Conservation (phyloP, 2,888 invertebrate genomes). For the Exephanes ischioxanthus region DNA sequence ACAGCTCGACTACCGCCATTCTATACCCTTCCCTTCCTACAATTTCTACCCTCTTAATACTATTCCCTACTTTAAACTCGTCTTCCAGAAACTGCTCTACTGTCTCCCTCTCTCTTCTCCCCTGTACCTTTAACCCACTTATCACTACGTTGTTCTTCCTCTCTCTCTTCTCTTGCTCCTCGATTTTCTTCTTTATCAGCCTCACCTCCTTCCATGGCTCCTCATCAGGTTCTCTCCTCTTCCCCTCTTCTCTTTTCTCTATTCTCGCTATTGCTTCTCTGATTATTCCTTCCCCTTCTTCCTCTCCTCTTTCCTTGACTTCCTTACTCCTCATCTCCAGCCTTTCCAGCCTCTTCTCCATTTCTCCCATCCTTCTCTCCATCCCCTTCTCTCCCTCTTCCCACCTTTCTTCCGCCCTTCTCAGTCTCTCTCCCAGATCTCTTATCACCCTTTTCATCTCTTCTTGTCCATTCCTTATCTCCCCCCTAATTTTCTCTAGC, state of each 20-base stretch:
- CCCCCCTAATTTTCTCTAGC: constrained; percentile 4
- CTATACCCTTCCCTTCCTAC: constrained; percentile 9
- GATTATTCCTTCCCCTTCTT: constrained; percentile 3
- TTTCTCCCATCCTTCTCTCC: background rate
- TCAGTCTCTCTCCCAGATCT: background rate
- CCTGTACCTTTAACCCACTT: constrained; percentile 19
- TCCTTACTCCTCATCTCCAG: background rate
- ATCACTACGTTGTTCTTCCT: constrained; percentile 32
- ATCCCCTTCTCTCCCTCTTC: constrained; percentile 1
- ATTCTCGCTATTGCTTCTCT: background rate
- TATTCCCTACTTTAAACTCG: constrained; percentile 22
- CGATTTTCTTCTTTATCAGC: constrained; percentile 6
- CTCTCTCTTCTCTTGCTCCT: background rate
- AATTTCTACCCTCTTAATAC: background rate
- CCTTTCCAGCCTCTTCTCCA: background rate
- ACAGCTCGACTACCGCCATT: background rate
- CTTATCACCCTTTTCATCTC: background rate
- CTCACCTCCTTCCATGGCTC: constrained; percentile 15
- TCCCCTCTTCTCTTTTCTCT: background rate
- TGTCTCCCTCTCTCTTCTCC: constrained; percentile 11
- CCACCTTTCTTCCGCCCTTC: background rate
- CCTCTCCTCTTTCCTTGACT: background rate
- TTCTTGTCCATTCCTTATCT: constrained; percentile 13
- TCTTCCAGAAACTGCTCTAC: background rate
- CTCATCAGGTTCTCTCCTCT: background rate